phyloP scores from a whole-genome alignment of 2,888 invertebrate species.

The Rhynchonema sp. region DNA sequence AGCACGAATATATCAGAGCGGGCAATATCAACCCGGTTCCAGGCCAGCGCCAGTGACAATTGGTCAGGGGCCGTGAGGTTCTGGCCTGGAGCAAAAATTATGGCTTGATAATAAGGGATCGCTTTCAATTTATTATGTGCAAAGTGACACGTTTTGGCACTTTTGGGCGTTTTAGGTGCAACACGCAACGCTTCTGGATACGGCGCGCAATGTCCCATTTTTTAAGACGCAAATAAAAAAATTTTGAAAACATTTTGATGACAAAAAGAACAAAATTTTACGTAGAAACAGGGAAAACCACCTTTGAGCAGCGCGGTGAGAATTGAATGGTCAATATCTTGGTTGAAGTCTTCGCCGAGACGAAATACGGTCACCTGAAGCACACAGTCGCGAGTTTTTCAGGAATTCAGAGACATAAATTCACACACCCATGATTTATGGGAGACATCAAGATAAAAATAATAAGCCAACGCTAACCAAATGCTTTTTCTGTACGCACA shows the following conservation, averaged over 20 bases:
- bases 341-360: conserved; percentile 57
- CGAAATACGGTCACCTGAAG: conserved; percentile 77
- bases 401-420: background rate
- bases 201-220: too few species aligned
- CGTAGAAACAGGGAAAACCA: too few species aligned
- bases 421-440: conserved; percentile 40
- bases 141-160: too few species aligned
- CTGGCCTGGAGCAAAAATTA: conserved; percentile 27
- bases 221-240: too few species aligned
- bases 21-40: conserved; percentile 96
- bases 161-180: too few species aligned
- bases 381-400: background rate
- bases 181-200: too few species aligned
- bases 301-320: conserved; percentile 73
- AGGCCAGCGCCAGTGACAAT: conserved; percentile 74
- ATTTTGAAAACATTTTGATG: too few species aligned
- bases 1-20: conserved; percentile 88
- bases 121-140: too few species aligned
- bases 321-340: conserved; percentile 88
- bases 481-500: conserved; percentile 79
- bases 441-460: too few species aligned
- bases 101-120: too few species aligned
- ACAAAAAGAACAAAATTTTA: too few species aligned
- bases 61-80: conserved; percentile 59
- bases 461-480: too few species aligned